Evolutionary conservation across 35 echinoderm and acorn worm species (phyloP).

Genomic region (Apostichopus japonicus): DNA sequence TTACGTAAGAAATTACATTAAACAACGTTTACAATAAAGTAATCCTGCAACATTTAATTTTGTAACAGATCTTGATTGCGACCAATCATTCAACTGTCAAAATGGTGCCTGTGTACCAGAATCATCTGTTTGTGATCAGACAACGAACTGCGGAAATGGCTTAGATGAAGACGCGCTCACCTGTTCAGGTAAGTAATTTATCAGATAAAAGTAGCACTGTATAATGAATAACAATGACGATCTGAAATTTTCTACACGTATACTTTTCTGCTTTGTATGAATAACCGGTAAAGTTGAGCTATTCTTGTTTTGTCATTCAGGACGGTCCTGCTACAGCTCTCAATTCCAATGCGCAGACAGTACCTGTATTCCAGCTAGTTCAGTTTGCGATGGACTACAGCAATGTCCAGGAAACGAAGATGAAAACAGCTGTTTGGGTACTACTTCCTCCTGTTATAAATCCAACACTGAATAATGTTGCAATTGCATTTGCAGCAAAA

Average conservation of each 20-base stretch:
- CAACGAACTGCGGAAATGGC: not conserved
- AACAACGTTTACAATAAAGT: too few relatives aligned
- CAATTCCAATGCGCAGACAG: not conserved
- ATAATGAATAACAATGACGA: too few relatives aligned
- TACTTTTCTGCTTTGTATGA: too few relatives aligned
- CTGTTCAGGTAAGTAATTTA: slow-evolving; percentile 1
- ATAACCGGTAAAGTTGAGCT: too few relatives aligned
- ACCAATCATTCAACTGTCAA: not conserved
- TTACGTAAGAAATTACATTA: too few relatives aligned
- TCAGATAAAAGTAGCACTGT: not conserved
- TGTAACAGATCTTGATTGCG: not conserved
- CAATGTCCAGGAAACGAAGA: not conserved
- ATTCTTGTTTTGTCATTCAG: not conserved
- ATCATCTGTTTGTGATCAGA: not conserved
- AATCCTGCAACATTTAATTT: not conserved
- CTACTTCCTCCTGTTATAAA: not conserved
- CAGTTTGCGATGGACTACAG: not conserved
- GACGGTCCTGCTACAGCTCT: not conserved
- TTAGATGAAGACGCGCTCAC: not conserved
- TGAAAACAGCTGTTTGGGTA: not conserved
- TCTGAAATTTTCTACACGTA: too few relatives aligned
- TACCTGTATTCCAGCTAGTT: not conserved
- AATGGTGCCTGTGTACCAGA: slow-evolving; percentile 13
- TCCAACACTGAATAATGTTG: too few relatives aligned
- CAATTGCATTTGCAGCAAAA: too few relatives aligned